Base-by-base conservation (phyloP, 35 echinoderm and acorn worm species). In the Apostichopus japonicus region DNA sequence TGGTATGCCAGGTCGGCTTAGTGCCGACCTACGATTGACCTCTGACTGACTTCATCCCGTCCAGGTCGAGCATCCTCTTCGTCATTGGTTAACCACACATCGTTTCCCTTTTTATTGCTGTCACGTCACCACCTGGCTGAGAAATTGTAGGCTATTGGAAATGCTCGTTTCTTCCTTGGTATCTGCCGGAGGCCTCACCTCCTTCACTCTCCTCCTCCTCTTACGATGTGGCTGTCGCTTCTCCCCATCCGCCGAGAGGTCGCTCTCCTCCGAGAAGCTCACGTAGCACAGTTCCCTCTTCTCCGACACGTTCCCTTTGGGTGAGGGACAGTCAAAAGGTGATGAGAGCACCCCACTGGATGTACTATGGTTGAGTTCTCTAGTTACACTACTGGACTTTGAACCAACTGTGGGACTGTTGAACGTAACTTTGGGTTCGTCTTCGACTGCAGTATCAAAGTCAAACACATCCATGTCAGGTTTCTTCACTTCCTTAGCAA, bases 251-350 rank as follows among this genome's bases (percentile, higher is more conserved):
- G 59, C 8, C 15, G 58, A 88, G 59, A 25, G 56, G 86, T 89
- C 86, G 61, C 86, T 89, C 9, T 73, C 86, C 53, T 82, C 79
- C 6, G 67, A 89, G 25, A 61, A 57, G 23, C 67, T 89, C n/a
- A 89, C 86, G 5, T 72, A 54, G 62, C 86, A 54, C 10, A 67
- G 62, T 63, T 89, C 86, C 53, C 86, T 89, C 86, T 89, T 89
- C 62, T 54, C 86, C 19, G 22, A 14, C n/a, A 54, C 61, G 19
- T 67, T 52, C 21, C 16, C 86, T 11, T 67, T 72, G 0, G 86
- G 86, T 9, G 86, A 89, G 11, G 86, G 86, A 54, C 86, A 53
- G 23, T 72, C 86, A 53, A 89, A 89, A 24, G 86, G 86, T 5
- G 86, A 89, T 15, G 79, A 82, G 8, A 89, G 23, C 15, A 72